Evolutionary conservation across 2,797 vertebrate species (phyloP).

Genomic region (Nyctalus aviator): DNA sequence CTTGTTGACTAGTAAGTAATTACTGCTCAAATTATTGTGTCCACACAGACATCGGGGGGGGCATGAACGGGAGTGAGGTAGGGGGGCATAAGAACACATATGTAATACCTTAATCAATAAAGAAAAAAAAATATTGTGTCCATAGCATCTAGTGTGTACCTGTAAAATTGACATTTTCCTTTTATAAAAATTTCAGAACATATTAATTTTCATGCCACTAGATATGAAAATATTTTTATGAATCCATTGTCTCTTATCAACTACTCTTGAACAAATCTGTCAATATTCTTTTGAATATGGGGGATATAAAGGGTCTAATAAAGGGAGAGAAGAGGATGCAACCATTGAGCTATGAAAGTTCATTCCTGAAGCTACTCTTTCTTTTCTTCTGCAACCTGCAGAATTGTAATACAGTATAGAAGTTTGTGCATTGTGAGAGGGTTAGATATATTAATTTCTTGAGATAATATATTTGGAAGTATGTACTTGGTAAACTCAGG

Average conservation of each 20-base stretch:
- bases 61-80: too few species aligned
- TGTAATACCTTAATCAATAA: too few species aligned
- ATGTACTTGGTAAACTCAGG: slow-evolving; percentile 59
- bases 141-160: neutral
- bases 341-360: neutral
- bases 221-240: slow-evolving; percentile 14
- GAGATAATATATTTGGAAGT: neutral
- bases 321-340: slow-evolving; percentile 1
- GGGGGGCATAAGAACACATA: too few species aligned
- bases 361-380: neutral
- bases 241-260: slow-evolving; percentile 15
- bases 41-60: too few species aligned
- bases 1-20: neutral
- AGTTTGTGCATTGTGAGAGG: neutral
- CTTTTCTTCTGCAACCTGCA: slow-evolving; percentile 13
- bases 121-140: neutral
- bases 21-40: neutral
- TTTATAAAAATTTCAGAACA: neutral
- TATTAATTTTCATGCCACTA: neutral
- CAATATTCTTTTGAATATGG: slow-evolving; percentile 49
- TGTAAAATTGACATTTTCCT: neutral
- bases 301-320: slow-evolving; percentile 59
- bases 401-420: neutral
- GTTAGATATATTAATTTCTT: slow-evolving; percentile 46
- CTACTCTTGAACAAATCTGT: slow-evolving; percentile 62